Base-by-base conservation (phyloP, 35 echinoderm and acorn worm species). In the Anneissia japonica region DNA sequence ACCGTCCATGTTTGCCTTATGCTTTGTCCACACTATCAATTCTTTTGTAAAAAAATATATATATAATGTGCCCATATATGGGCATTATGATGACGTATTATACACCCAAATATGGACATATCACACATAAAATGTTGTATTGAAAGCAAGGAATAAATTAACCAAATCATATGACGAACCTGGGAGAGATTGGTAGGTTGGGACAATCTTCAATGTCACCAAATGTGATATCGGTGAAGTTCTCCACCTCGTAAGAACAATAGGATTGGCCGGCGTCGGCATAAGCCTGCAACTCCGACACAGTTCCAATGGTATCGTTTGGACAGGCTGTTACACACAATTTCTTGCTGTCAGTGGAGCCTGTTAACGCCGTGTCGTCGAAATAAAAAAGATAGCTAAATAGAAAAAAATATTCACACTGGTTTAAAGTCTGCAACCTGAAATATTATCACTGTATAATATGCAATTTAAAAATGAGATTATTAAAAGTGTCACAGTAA, bases 331-430 rank as follows among this genome's bases (percentile, higher is more conserved):
- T 40, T 0, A 99, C 84, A 37, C 96, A 99, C 0, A 99, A 45
- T 41, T 40, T 80, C 74, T 83, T 99, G 6, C 89, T 83, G 11
- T 77, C 28, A 7, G 29, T 90, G 0, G 73, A 39, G 33, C 84
- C 72, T 32, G 64, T 73, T 32, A 88, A 38, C 31, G 89, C 83
- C 31, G 84, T 39, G 36, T 85, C 39, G 33, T 91, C 83, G 72
- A 99, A 99, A 35, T 74, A 89, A 43, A 99, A 93, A 1, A 94
- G 40, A 64, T 82, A 91, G 23, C 92, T 94, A 81, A 23, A 64
- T 11, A n/a, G 38, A 37, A 77, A 45, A n/a, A n/a, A n/a, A n/a
- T n/a, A n/a, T n/a, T n/a, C n/a, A n/a, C n/a, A n/a, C n/a, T n/a
- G n/a, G n/a, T n/a, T n/a, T n/a, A n/a, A n/a, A n/a, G n/a, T n/a